Percentiles rank a stretch among this genome's conserved stretches.
Evolutionary conservation across 2,797 vertebrate species (phyloP).

Genomic region (Alauda arvensis): DNA sequence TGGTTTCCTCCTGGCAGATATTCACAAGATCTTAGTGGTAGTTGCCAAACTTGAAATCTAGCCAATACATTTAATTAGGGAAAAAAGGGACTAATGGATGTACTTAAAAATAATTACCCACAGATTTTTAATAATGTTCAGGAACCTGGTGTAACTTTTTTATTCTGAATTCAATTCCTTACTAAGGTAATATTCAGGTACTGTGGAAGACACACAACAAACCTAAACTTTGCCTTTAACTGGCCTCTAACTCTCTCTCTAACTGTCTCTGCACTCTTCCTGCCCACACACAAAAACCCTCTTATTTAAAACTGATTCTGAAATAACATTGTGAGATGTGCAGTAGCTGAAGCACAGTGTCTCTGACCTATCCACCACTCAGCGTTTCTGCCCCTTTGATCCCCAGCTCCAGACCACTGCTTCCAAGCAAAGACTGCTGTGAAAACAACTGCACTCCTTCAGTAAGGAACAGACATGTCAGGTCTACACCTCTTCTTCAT

Average conservation of each 20-base stretch:
- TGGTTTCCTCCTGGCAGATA: not conserved
- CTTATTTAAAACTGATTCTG: not conserved
- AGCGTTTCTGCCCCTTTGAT: slow-evolving; percentile 1
- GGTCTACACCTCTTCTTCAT: not conserved
- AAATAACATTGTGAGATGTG: not conserved
- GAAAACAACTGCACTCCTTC: not conserved
- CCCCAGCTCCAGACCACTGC: not conserved
- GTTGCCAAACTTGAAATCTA: not conserved
- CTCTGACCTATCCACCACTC: not conserved
- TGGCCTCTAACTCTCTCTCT: not conserved
- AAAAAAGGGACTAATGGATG: not conserved
- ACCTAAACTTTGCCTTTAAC: not conserved
- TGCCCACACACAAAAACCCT: not conserved
- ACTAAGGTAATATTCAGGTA: not conserved
- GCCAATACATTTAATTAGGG: not conserved
- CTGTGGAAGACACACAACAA: not conserved
- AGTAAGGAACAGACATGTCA: not conserved
- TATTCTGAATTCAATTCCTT: not conserved
- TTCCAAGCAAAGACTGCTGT: not conserved
- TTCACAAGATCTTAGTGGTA: not conserved
- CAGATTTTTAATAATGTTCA: not conserved
- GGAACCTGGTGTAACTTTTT: not conserved
- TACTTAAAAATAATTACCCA: not conserved
- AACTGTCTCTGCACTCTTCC: not conserved
- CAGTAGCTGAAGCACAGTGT: not conserved